Evolutionary conservation across 30 jellyfish, hydroid and myxozoan species (phyloP), one percentile per base, ranked within the genome.

Genomic region (Hydractinia symbiolongicarpus): DNA sequence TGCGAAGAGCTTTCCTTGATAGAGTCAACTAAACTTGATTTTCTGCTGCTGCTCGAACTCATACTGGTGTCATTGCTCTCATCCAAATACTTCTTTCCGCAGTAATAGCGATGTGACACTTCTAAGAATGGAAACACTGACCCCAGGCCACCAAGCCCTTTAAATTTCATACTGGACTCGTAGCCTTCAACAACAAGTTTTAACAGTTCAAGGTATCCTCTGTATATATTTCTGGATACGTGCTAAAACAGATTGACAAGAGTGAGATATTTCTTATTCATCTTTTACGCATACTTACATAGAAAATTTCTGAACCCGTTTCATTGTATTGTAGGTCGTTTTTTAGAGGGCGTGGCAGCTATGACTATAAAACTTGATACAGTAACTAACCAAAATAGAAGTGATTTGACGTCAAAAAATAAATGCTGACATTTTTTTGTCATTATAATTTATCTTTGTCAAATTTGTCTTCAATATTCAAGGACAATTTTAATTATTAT

Each of bases 131-230:
- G 54, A 70, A 90, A 90, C 4, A 90, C 88, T 14, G 97, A 90
- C 19, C 94, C 79, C 4, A 90, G 88, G 3, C 97, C 97, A 62
- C 95, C 97, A 61, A 82, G 75, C 11, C 97, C 96, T 54, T 81
- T 76, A 61, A 54, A 62, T 66, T 81, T 55, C 21, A 85, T 83
- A 64, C 94, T 90, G 79, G 77, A 83, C 54, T 82, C 95, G 84
- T 78, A 90, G 62, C 97, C 97, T 86, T 90, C 96, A 19, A 90
- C 61, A 61, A 90, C 19, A 73, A 86, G 76, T 54, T 86, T 86
- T 49, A 86, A 60, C 55, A 86, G 55, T 21, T 90, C 97, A 50
- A 90, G 80, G 72, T 81, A 74, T 55, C 96, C 82, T 6, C 97
- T 94, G 57, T 90, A 90, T 9, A 73, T 90, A 66, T 86, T 86